A percentile compares a stretch with the other conserved stretches of the same genome.
phyloP scores from a whole-genome alignment of 2,888 invertebrate species.

The Lysandra coridon region DNA sequence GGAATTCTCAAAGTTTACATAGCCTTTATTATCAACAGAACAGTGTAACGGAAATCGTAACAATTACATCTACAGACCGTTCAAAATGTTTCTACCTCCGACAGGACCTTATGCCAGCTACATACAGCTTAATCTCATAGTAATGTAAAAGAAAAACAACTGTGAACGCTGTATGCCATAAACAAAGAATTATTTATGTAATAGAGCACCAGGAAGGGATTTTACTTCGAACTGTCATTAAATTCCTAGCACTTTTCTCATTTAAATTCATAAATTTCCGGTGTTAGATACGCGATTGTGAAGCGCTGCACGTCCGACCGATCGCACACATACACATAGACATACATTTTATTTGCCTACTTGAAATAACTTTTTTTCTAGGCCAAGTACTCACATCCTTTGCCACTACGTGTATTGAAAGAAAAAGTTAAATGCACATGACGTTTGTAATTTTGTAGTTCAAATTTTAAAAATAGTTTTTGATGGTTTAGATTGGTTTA shows the following conservation, averaged over 20 bases:
- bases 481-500: no score
- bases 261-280: conserved; percentile 81
- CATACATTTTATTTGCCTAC: conserved; percentile 50
- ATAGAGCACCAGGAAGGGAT: conserved; percentile 59
- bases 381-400: conserved; percentile 15
- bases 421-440: conserved; percentile 1
- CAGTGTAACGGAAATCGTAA: conserved; percentile 38
- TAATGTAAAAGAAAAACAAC: no score
- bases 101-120: background rate
- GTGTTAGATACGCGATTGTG: conserved; percentile 66
- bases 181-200: conserved; percentile 67
- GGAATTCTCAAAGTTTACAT: background rate
- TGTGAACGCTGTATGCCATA: conserved; percentile 45
- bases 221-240: conserved; percentile 71
- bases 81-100: background rate
- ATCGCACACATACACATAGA: conserved; percentile 64
- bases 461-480: no score
- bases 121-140: background rate
- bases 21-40: conserved; percentile 18
- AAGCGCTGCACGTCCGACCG: conserved; percentile 69
- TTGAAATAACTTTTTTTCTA: conserved; percentile 27
- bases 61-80: conserved; percentile 49
- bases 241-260: conserved; percentile 79
- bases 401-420: conserved; percentile 22
- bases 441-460: background rate